phyloP scores from a whole-genome alignment of 2,888 invertebrate species.

The Acanthopleura granulata region DNA sequence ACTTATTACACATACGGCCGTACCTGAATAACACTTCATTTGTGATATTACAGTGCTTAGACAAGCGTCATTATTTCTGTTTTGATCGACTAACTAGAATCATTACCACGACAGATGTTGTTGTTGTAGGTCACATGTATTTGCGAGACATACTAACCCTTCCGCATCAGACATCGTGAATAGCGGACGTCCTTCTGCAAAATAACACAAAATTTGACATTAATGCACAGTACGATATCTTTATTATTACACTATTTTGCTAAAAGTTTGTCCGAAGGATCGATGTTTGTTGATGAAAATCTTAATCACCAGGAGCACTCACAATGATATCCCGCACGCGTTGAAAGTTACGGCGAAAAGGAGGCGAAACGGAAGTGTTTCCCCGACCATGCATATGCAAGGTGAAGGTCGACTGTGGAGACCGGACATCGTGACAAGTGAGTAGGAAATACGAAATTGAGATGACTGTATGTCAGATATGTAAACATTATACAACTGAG shows the following conservation, averaged over 20 bases:
- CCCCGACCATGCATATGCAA: not conserved
- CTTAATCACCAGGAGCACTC: not conserved
- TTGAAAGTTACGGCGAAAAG: slow-evolving; percentile 1
- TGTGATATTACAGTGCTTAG: too few relatives aligned
- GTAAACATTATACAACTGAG: too few relatives aligned
- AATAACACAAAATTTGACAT: slow-evolving; percentile 3
- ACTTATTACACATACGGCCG: too few relatives aligned
- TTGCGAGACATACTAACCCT: not conserved
- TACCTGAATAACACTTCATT: too few relatives aligned
- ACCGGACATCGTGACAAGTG: not conserved
- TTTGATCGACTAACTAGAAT: too few relatives aligned
- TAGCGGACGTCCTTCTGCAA: slow-evolving; percentile 17
- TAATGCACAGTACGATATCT: not conserved
- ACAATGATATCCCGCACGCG: slow-evolving; percentile 15
- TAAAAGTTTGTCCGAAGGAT: too few relatives aligned
- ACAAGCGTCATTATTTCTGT: too few relatives aligned
- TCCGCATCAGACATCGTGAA: slow-evolving; percentile 16
- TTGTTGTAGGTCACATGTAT: slow-evolving; percentile 1
- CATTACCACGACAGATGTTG: not conserved
- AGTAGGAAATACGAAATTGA: not conserved
- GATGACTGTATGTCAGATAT: too few relatives aligned
- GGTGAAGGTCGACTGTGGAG: not conserved
- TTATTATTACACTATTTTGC: too few relatives aligned
- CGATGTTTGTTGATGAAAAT: too few relatives aligned
- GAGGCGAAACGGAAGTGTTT: slow-evolving; percentile 8